Conservation (phyloP, 2,797 vertebrate genomes). For the Myoxocephalus aenaeus region DNA sequence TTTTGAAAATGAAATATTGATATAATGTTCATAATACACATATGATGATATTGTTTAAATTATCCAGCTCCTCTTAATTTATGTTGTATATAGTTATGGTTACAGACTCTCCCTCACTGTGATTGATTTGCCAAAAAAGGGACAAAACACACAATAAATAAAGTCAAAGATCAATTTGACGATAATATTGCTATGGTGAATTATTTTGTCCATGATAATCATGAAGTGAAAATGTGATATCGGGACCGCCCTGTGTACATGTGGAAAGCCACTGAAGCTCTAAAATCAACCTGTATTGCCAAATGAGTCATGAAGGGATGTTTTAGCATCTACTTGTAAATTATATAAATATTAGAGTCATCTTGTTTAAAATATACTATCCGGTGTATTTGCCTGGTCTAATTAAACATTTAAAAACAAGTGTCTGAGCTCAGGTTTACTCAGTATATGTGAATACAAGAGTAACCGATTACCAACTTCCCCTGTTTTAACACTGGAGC, state of each 20-base stretch:
- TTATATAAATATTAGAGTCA: neutral
- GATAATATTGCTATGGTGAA: neutral
- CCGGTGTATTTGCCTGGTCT: neutral
- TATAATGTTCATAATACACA: neutral
- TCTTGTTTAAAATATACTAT: neutral
- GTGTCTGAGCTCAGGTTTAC: neutral
- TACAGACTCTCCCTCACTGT: neutral
- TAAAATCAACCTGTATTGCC: neutral
- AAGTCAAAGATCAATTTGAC: neutral
- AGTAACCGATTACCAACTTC: neutral
- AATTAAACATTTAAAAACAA: neutral
- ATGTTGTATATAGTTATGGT: neutral
- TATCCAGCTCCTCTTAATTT: neutral
- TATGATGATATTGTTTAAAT: neutral
- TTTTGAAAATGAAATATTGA: neutral
- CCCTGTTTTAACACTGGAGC: slow-evolving; percentile 28
- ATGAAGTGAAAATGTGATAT: neutral
- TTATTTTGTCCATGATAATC: neutral
- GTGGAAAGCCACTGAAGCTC: neutral
- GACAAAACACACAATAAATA: neutral
- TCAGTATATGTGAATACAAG: slow-evolving; percentile 2
- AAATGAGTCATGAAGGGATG: neutral
- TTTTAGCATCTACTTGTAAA: neutral
- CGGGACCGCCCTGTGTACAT: neutral
- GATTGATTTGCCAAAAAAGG: neutral